Conservation (phyloP, 2,113 vertebrate species). For the Catharus fuscescens region DNA sequence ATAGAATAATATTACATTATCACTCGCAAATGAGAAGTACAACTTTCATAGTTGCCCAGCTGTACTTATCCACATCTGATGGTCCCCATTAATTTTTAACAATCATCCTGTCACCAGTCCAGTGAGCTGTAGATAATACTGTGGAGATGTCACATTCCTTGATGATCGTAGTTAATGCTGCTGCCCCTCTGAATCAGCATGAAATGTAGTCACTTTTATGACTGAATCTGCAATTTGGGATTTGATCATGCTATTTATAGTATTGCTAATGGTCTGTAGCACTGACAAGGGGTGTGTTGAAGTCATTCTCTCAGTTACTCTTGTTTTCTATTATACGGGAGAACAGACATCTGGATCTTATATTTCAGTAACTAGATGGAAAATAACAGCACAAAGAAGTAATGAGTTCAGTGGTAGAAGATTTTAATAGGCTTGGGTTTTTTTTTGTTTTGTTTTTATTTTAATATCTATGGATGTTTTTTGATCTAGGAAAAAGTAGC, state of each 20-base stretch:
- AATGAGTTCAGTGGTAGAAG: background rate
- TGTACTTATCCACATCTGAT: conserved; percentile 21
- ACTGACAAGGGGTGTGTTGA: conserved; percentile 7
- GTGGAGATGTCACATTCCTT: conserved; percentile 26
- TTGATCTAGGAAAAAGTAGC: background rate
- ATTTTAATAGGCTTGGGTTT: background rate
- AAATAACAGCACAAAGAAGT: background rate
- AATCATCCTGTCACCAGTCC: conserved; percentile 5
- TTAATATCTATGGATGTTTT: background rate
- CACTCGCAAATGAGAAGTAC: background rate
- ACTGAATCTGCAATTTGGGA: conserved; percentile 43
- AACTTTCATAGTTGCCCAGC: background rate
- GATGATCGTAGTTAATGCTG: conserved; percentile 23
- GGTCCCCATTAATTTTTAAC: conserved; percentile 49
- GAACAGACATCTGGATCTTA: background rate
- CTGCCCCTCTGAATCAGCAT: conserved; percentile 33
- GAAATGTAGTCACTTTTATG: conserved; percentile 43
- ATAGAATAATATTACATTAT: background rate
- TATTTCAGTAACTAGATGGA: background rate
- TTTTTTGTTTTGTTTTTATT: too few relatives aligned
- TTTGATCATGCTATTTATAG: conserved; percentile 51
- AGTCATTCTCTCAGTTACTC: background rate
- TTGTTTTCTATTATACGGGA: background rate
- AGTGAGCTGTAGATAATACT: conserved; percentile 42
- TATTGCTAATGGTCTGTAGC: conserved; percentile 33